Conservation (phyloP, 2,113 vertebrate genomes). For the Amphiprion ocellaris region DNA sequence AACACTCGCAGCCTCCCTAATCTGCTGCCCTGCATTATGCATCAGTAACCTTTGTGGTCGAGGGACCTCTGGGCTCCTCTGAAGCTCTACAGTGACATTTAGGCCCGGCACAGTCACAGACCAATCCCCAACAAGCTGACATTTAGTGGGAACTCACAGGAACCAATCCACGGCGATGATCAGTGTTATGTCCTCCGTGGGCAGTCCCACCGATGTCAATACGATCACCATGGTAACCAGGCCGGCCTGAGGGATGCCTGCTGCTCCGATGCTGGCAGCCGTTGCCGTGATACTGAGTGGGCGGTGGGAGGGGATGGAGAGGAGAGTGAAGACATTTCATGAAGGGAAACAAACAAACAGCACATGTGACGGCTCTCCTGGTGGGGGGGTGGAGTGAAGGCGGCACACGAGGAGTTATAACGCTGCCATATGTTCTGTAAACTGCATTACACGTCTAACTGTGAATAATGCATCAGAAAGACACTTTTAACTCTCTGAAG, state of each 20-base stretch:
- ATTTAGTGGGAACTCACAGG: constrained; percentile 92
- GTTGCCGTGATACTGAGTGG: constrained; percentile 94
- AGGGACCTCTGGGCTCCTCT: constrained; percentile 61
- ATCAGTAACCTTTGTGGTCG: constrained; percentile 82
- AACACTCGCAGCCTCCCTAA: constrained; percentile 38
- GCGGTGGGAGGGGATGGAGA: constrained; percentile 62
- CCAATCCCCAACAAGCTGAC: constrained; percentile 79
- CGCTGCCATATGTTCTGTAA: constrained; percentile 5
- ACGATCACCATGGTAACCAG: constrained; percentile 99
- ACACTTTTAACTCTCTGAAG: background rate
- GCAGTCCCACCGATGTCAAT: constrained; percentile 96
- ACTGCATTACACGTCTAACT: background rate
- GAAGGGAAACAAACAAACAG: constrained; percentile 67
- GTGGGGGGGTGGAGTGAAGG: constrained; percentile 41
- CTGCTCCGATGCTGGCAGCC: constrained; percentile 96
- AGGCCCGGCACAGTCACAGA: constrained; percentile 52
- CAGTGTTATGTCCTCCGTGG: constrained; percentile 95
- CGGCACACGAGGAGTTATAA: constrained; percentile 15
- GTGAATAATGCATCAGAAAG: background rate
- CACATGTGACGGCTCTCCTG: constrained; percentile 43
- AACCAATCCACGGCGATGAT: constrained; percentile 99
- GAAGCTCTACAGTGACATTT: constrained; percentile 80
- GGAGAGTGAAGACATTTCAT: constrained; percentile 70
- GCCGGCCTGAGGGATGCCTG: constrained; percentile 97
- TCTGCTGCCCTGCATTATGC: constrained; percentile 75